phyloP scores from a whole-genome alignment of 2,113 vertebrate species.

The Bombycilla garrulus region DNA sequence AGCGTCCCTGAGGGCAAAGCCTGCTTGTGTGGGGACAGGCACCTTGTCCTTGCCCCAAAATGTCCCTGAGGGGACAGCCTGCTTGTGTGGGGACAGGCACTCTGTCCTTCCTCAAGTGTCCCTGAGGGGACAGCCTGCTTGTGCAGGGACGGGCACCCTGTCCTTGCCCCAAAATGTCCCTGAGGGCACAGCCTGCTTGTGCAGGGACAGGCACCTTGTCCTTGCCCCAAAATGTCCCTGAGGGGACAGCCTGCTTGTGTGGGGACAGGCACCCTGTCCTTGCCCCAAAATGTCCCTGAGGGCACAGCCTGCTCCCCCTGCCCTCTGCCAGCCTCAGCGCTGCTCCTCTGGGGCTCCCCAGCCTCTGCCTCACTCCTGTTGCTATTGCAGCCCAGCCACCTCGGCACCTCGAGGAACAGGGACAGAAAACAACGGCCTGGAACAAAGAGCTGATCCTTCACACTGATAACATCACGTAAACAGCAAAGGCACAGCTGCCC shows the following conservation, averaged over 20 bases:
- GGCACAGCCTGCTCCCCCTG: neutral
- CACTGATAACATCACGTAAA: rapidly evolving
- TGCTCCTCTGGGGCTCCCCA: neutral
- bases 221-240: no score
- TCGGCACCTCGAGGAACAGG: neutral
- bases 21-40: no score
- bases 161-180: no score
- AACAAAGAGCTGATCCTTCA: neutral
- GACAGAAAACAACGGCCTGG: neutral
- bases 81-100: no score
- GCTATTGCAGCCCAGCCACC: neutral
- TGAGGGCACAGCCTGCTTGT: neutral
- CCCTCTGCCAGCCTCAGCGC: neutral
- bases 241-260: neutral
- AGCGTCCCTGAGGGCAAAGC: neutral
- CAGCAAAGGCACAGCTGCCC: neutral
- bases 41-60: no score
- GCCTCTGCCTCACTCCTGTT: neutral
- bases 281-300: no score
- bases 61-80: neutral
- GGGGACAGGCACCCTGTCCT: neutral
- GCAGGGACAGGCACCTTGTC: no score
- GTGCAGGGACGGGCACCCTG: no score
- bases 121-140: neutral
- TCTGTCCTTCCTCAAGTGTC: no score